These are phyloP conservation scores for Machimus rusticus DNA, from an alignment of 2,888 invertebrate genomes.

Conservation along the genomic window DNA sequence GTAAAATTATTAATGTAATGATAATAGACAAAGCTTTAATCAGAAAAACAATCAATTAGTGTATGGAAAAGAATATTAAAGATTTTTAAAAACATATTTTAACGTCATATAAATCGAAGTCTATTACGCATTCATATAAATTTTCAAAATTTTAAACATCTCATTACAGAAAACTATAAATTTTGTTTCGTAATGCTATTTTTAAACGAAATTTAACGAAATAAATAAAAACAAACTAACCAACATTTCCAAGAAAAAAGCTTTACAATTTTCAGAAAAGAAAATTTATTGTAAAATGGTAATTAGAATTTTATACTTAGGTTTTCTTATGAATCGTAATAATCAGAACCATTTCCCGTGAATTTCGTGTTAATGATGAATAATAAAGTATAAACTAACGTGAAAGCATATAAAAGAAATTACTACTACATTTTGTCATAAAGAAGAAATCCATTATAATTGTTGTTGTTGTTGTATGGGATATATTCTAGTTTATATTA, in stretches of 20 bases:
- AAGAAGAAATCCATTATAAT: neutral
- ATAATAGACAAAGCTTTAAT: neutral
- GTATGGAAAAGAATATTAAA: neutral
- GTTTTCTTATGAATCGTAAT: neutral
- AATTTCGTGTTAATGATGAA: neutral
- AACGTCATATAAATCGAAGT: neutral
- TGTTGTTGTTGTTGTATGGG: slow-evolving; percentile 38
- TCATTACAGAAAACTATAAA: neutral
- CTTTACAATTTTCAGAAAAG: slow-evolving; percentile 29
- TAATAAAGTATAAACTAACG: neutral
- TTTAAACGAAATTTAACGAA: neutral
- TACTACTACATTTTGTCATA: slow-evolving; percentile 8
- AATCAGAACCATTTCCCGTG: neutral
- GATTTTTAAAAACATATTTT: neutral
- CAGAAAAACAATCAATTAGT: neutral
- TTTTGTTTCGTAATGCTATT: neutral
- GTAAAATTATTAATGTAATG: neutral
- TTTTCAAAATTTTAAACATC: neutral
- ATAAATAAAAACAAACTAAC: neutral
- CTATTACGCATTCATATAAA: neutral
- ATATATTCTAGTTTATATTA: slow-evolving; percentile 29
- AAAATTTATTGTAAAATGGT: neutral
- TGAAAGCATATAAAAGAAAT: neutral
- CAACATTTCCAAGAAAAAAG: neutral
- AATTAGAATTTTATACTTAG: slow-evolving; percentile 28